These are phyloP conservation scores for Helobdella robusta DNA, from an alignment of 2,888 invertebrate genomes.

Conservation along the genomic window DNA sequence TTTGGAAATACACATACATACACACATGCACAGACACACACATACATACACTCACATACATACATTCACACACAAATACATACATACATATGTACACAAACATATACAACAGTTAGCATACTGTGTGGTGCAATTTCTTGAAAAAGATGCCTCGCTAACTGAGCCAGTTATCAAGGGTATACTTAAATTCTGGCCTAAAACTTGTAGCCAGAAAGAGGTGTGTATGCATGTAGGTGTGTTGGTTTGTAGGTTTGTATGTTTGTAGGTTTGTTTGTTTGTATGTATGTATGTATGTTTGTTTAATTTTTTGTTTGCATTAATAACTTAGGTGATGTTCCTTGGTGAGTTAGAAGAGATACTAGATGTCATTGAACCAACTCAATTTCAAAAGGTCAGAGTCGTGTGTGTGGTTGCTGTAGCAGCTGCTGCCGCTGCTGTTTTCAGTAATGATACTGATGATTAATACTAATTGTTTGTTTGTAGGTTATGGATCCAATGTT, in stretches of 20 bases:
- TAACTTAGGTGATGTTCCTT: slow-evolving; percentile 78
- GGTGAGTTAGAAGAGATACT: slow-evolving; percentile 97
- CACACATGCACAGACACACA: background rate
- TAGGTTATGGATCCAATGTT: slow-evolving; percentile 71
- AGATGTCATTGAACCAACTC: slow-evolving; percentile 94
- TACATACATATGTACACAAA: background rate
- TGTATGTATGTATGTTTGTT: background rate
- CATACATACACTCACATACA: too few relatives aligned
- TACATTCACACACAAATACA: too few relatives aligned
- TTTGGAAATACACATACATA: slow-evolving; percentile 29
- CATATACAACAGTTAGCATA: slow-evolving; percentile 27
- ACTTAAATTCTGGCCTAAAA: slow-evolving; percentile 96
- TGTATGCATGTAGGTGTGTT: background rate
- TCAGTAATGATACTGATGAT: too few relatives aligned
- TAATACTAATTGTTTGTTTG: background rate
- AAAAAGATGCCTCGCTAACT: slow-evolving; percentile 94
- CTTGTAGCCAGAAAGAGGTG: slow-evolving; percentile 90
- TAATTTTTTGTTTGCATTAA: background rate
- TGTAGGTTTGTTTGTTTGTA: background rate
- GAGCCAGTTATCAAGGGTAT: slow-evolving; percentile 64
- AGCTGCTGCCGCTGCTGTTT: too few relatives aligned
- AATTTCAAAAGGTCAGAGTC: slow-evolving; percentile 93
- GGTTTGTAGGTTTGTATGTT: background rate
- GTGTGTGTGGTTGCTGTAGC: too few relatives aligned
- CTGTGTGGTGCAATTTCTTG: slow-evolving; percentile 98